Evolutionary conservation across 2,888 invertebrate species (phyloP).

Genomic region (Pyrocoelia pectoralis): DNA sequence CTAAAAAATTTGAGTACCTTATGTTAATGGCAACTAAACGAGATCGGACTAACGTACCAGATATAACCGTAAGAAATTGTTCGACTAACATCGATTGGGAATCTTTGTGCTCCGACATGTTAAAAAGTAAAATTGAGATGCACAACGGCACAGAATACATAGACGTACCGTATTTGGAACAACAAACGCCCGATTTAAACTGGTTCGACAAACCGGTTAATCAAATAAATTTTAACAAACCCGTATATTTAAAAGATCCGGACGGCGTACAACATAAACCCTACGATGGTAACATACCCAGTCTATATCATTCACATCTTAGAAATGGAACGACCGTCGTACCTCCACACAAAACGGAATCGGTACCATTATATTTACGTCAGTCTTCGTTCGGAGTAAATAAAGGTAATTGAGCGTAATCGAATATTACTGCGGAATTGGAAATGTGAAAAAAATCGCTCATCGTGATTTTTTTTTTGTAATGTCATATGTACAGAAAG

Average conservation of each 20-base stretch:
- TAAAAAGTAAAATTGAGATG: slow-evolving; percentile 6
- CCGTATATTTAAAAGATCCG: slow-evolving; percentile 53
- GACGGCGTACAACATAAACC: slow-evolving; percentile 11
- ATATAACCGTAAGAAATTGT: not conserved
- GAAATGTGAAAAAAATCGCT: not conserved
- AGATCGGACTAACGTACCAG: not conserved
- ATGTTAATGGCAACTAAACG: slow-evolving; percentile 43
- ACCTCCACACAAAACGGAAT: slow-evolving; percentile 46
- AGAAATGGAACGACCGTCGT: slow-evolving; percentile 19
- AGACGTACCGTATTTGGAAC: slow-evolving; percentile 20
- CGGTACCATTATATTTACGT: slow-evolving; percentile 63
- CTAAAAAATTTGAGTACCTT: slow-evolving; percentile 63
- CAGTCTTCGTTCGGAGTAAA: slow-evolving; percentile 45
- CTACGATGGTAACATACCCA: not conserved
- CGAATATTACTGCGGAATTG: not conserved
- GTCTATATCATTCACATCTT: not conserved
- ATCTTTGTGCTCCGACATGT: slow-evolving; percentile 10
- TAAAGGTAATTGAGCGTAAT: not conserved
- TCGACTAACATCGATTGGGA: slow-evolving; percentile 12
- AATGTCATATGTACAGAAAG: not conserved
- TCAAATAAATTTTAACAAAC: slow-evolving; percentile 55
- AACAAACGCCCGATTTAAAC: slow-evolving; percentile 51
- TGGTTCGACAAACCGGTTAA: slow-evolving; percentile 55
- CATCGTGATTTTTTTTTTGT: slow-evolving; percentile 1
- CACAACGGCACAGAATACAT: not conserved